phyloP scores from a whole-genome alignment of 2,113 vertebrate genomes.

The Potamarius usumacintae region DNA sequence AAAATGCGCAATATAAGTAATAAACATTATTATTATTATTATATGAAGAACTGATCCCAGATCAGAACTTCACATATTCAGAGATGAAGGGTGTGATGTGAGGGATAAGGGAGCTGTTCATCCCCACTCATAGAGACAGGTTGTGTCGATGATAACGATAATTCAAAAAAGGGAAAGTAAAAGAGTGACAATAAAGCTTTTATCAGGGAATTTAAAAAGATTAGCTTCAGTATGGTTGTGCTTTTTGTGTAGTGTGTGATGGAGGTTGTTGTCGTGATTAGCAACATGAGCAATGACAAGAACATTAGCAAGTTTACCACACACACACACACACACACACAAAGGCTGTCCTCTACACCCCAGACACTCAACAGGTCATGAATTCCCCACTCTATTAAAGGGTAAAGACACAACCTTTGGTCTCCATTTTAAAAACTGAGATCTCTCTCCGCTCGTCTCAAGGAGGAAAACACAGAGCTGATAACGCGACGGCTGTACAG shows the following conservation, averaged over 20 bases:
- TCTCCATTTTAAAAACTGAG: slow-evolving; percentile 23
- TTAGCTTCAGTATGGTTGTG: background rate
- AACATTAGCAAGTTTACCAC: slow-evolving; percentile 19
- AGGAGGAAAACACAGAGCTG: slow-evolving; percentile 2
- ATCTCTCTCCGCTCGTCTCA: background rate
- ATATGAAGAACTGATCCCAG: no score
- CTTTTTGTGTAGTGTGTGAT: background rate
- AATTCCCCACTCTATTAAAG: slow-evolving; percentile 42
- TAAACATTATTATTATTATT: no score
- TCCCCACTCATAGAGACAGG: no score
- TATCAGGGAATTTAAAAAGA: background rate
- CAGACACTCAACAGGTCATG: slow-evolving; percentile 28
- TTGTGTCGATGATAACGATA: no score
- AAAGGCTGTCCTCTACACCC: background rate
- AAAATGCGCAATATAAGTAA: no score
- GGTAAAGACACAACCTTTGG: slow-evolving; percentile 23
- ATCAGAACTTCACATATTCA: no score
- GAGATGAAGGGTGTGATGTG: no score
- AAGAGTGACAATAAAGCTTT: background rate
- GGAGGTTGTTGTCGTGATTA: slow-evolving; percentile 3
- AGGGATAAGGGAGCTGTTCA: no score
- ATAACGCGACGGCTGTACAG: slow-evolving; percentile 5
- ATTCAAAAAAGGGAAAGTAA: no score
- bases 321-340: slow-evolving; percentile 28
- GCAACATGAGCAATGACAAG: no score